These are phyloP conservation scores for Hypothenemus hampei DNA, from an alignment of 1,140 invertebrate genomes.

Conservation along the genomic window DNA sequence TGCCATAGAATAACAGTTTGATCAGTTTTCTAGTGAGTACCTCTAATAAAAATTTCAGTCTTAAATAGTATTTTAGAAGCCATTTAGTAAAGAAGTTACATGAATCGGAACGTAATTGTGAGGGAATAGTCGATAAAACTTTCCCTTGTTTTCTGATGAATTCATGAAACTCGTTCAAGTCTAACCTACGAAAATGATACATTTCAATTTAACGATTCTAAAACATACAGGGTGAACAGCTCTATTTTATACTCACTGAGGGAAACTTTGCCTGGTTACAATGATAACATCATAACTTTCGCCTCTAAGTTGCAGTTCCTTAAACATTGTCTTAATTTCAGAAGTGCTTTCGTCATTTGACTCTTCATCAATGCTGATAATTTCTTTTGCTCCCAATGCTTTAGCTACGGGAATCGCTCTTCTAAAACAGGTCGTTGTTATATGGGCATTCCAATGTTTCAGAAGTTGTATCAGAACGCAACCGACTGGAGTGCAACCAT, in stretches of 20 bases:
- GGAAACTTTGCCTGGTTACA: conserved; percentile 29
- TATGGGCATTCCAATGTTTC: conserved; percentile 60
- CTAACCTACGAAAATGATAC: conserved; percentile 13
- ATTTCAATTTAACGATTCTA: too few relatives aligned
- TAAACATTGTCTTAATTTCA: conserved; percentile 28
- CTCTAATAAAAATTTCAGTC: conserved; percentile 22
- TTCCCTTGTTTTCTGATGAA: conserved; percentile 31
- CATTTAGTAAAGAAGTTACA: conserved; percentile 50
- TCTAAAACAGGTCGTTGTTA: conserved; percentile 53
- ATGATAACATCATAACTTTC: conserved; percentile 49
- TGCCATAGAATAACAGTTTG: background rate
- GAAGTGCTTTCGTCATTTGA: background rate
- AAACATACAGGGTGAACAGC: too few relatives aligned
- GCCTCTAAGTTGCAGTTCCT: conserved; percentile 35
- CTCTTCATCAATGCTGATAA: conserved; percentile 42
- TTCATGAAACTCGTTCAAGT: conserved; percentile 26
- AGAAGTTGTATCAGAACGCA: conserved; percentile 67
- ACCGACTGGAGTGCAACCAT: conserved; percentile 64
- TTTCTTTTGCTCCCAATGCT: conserved; percentile 54
- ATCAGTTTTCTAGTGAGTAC: conserved; percentile 8
- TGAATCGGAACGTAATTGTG: conserved; percentile 52
- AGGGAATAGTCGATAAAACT: conserved; percentile 40
- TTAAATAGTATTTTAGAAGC: conserved; percentile 46
- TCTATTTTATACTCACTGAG: too few relatives aligned
- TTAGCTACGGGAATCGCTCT: conserved; percentile 51